Evolutionary conservation across 2,113 vertebrate genomes (phyloP), one percentile per base, ranked within the genome.

Genomic region (Passer montanus): DNA sequence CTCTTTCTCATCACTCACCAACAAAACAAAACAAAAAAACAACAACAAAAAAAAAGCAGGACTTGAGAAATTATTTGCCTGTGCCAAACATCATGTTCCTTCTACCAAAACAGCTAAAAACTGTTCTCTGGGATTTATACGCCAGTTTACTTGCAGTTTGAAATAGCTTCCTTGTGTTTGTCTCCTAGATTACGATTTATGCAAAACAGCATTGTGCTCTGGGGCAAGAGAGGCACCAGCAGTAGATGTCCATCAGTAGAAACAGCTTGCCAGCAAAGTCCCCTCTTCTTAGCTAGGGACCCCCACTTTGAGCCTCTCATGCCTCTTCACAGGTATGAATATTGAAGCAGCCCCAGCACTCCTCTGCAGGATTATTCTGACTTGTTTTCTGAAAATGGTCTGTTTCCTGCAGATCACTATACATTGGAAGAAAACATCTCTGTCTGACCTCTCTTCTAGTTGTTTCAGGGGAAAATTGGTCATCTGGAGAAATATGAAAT

Each of bases 401-500:
- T 58, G 31, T 31, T 56, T 69, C 58, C 23, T 41, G 15, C 10
- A 33, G 73, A 50, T 80, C 19, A 33, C 21, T 46, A 18, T 26
- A 59, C 13, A 8, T 11, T 55, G 73, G 68, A 90, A 84, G 19
- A 75, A 84, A 89, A 59, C 52, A 87, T 52, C 35, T 77, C 24
- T 58, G 19, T 7, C 3, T 75, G 56, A 89, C 31, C 15, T 90
- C 33, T 31, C n/a, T 77, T 84, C 24, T 46, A 56, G 43, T 68
- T 74, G 15, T 90, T 93, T 89, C 68, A 77, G 20, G 72, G 49
- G 26, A 74, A 95, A 92, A 91, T 66, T 35, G 73, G 72, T 89
- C 58, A 76, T 75, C 73, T 91, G 78, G 72, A 86, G 60, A 93
- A 96, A 77, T 20, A 62, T 37, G 30, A 96, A 88, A 72, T 81